Conservation (phyloP, 2,113 vertebrate species). For the Sylvietta virens region DNA sequence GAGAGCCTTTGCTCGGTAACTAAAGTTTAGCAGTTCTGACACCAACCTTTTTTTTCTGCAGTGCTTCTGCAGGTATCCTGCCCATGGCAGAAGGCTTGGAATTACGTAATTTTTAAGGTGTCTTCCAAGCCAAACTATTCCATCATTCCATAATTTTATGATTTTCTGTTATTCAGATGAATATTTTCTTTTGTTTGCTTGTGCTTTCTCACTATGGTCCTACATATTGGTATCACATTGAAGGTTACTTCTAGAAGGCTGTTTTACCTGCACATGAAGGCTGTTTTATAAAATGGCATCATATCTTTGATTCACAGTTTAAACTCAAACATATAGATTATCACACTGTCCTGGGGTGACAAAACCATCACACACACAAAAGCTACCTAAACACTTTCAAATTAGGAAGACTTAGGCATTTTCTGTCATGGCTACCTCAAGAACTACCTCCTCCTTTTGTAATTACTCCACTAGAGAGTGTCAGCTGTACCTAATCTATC, state of each 20-base stretch:
- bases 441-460: not conserved
- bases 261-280: not conserved
- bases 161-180: not conserved
- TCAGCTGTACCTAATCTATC: not conserved
- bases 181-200: not conserved
- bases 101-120: not conserved
- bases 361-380: too few species aligned
- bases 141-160: not conserved
- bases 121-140: not conserved
- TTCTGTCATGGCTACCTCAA: not conserved
- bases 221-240: not conserved
- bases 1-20: not conserved
- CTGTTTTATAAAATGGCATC: not conserved
- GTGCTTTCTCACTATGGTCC: not conserved
- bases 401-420: not conserved
- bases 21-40: not conserved
- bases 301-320: not conserved
- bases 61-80: not conserved
- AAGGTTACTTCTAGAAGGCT: not conserved
- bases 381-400: not conserved
- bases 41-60: not conserved
- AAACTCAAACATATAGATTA: not conserved
- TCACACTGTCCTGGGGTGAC: too few species aligned
- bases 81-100: not conserved
- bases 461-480: not conserved